Percentiles rank a stretch among this genome's conserved stretches.
Conservation (phyloP, 1,140 invertebrate species). For the Chelonus insularis region DNA sequence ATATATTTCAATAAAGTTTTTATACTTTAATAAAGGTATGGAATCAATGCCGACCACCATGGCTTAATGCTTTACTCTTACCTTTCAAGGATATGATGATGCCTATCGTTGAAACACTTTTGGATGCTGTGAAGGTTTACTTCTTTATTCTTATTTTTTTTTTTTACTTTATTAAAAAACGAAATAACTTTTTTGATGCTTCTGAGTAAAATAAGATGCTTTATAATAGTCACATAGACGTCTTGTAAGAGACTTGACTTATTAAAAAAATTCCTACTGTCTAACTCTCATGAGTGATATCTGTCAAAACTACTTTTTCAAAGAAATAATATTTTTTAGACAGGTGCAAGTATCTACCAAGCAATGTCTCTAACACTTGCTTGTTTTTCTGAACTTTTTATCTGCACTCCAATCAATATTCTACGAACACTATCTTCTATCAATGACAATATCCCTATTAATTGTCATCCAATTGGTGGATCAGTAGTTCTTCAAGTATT, state of each 20-base stretch:
- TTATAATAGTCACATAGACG: too few relatives aligned
- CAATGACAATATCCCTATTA: conserved; percentile 68
- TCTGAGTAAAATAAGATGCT: too few relatives aligned
- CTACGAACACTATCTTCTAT: conserved; percentile 62
- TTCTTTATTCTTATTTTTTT: neutral
- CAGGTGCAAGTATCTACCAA: conserved; percentile 75
- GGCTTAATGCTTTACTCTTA: conserved; percentile 71
- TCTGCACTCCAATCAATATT: conserved; percentile 65
- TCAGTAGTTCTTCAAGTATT: conserved; percentile 70
- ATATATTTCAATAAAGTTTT: too few relatives aligned
- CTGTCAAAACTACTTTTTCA: too few relatives aligned
- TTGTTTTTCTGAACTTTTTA: conserved; percentile 68
- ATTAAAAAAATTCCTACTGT: too few relatives aligned
- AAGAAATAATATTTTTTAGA: conserved; percentile 53
- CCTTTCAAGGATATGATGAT: conserved; percentile 64
- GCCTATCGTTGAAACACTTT: conserved; percentile 67
- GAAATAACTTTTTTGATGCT: too few relatives aligned
- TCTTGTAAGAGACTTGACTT: too few relatives aligned
- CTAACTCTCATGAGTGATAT: too few relatives aligned
- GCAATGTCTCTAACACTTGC: conserved; percentile 72
- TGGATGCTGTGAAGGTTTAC: conserved; percentile 62
- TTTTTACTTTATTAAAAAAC: neutral
- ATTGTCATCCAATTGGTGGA: conserved; percentile 65
- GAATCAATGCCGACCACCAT: conserved; percentile 75
- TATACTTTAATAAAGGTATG: conserved; percentile 63